phyloP scores from a whole-genome alignment of 2,797 vertebrate species.

The Muscicapa comitata region DNA sequence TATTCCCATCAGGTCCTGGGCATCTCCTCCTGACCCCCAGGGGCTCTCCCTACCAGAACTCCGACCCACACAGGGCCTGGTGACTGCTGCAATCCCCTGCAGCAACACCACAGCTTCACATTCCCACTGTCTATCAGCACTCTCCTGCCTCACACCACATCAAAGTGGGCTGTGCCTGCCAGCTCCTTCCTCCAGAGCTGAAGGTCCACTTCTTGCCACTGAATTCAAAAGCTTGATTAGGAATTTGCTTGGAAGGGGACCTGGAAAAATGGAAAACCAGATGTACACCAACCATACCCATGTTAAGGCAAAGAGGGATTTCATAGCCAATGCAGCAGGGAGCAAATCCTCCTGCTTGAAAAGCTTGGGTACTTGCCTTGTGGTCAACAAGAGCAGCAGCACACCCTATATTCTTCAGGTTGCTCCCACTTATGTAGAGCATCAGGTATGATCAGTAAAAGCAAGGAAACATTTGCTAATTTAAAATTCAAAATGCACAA shows the following conservation, averaged over 20 bases:
- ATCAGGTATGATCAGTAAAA: background rate
- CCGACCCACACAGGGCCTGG: background rate
- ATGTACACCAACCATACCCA: background rate
- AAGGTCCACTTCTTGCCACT: background rate
- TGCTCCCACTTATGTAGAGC: background rate
- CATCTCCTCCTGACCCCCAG: background rate
- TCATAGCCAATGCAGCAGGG: background rate
- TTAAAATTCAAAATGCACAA: background rate
- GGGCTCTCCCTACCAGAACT: background rate
- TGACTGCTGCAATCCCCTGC: background rate
- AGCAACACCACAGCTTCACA: background rate
- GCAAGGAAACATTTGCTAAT: background rate
- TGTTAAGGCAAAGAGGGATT: background rate
- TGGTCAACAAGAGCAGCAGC: background rate
- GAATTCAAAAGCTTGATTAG: background rate
- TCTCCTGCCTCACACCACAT: background rate
- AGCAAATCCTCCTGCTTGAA: background rate
- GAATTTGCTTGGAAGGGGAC: background rate
- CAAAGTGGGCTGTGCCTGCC: fast-evolving
- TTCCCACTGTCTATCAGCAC: background rate
- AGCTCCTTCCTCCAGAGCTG: background rate
- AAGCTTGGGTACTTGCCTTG: background rate
- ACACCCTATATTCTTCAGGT: fast-evolving
- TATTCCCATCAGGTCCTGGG: background rate
- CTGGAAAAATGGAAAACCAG: background rate